A percentile compares a stretch with the other conserved stretches of the same genome.
Conservation (phyloP, 2,797 vertebrate genomes). For the Urosaurus nigricauda region DNA sequence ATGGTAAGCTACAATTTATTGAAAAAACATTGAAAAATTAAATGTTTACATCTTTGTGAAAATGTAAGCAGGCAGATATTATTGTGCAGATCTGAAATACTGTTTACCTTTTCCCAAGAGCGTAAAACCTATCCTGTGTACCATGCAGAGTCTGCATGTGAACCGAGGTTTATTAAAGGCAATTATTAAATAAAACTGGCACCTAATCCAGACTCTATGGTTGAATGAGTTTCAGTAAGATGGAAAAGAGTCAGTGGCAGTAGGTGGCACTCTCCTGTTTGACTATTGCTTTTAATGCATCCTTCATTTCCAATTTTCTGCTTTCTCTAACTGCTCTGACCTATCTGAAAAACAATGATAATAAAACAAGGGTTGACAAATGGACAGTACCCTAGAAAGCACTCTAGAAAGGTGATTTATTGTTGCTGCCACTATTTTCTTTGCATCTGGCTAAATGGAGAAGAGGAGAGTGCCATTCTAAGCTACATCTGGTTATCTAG, state of each 20-base stretch:
- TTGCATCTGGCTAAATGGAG: neutral
- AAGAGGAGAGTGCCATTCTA: neutral
- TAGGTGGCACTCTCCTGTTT: neutral
- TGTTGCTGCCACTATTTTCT: neutral
- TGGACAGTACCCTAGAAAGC: neutral
- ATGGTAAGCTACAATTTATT: constrained; percentile 1
- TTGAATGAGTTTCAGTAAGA: neutral
- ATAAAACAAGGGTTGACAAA: neutral
- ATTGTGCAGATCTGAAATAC: neutral
- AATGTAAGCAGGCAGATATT: neutral
- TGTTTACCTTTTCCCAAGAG: neutral
- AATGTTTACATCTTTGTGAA: neutral
- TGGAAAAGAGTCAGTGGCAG: neutral
- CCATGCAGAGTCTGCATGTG: neutral
- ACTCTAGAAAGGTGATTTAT: neutral
- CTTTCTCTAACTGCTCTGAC: neutral
- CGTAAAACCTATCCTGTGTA: neutral
- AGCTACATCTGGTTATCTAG: neutral
- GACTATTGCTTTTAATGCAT: neutral
- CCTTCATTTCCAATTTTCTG: neutral
- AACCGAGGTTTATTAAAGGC: neutral
- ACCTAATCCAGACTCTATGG: neutral
- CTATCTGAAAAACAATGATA: neutral
- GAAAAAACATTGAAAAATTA: neutral
- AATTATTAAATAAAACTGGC: neutral